Conservation (phyloP, 2,797 vertebrate genomes). For the Poecilia picta region DNA sequence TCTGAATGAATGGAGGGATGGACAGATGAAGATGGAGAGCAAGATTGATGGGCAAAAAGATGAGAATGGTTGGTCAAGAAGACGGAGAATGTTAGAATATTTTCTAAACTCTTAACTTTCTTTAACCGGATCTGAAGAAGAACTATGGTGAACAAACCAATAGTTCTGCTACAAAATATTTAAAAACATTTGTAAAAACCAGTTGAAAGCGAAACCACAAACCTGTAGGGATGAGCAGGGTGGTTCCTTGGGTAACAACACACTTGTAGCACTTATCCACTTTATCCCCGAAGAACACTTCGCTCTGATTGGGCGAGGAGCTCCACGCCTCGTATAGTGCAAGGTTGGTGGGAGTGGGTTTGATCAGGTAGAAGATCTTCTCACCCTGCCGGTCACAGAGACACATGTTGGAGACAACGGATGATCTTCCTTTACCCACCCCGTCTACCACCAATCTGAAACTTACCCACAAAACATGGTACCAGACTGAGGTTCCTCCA, state of each 20-base stretch:
- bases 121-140: background rate
- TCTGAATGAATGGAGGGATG: background rate
- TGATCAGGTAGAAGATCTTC: constrained; percentile 98
- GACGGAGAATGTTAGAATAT: background rate
- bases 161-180: background rate
- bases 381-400: constrained; percentile 85
- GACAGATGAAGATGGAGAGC: too few species aligned
- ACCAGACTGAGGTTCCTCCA: constrained; percentile 98
- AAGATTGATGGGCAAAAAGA: background rate
- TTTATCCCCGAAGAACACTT: constrained; percentile 97
- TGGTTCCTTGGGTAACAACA: constrained; percentile 94
- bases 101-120: background rate
- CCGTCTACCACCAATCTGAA: background rate
- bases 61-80: background rate
- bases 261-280: constrained; percentile 98
- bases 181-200: background rate
- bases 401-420: background rate
- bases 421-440: background rate
- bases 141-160: background rate
- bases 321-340: constrained; percentile 98
- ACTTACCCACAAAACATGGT: constrained; percentile 98
- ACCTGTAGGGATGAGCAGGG: constrained; percentile 99
- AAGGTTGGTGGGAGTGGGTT: constrained; percentile 93
- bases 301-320: constrained; percentile 97
- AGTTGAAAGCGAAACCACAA: constrained; percentile 14